Base-by-base conservation (phyloP, 2,888 invertebrate genomes). In the Agrilus cyanescens region DNA sequence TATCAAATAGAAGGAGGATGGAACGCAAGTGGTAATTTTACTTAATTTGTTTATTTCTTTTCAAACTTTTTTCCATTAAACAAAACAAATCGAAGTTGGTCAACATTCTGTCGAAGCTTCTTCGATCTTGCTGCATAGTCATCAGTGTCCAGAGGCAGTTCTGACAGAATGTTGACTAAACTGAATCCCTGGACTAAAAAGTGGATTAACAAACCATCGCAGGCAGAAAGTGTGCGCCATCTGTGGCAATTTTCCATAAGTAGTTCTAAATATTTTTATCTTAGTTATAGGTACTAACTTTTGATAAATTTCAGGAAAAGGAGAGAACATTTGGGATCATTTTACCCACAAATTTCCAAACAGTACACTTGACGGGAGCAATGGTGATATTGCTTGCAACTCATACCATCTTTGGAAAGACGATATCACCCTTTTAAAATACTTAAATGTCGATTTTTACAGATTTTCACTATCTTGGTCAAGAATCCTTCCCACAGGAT, bases 401-500 rank as follows among this genome's bases (percentile, higher is more conserved):
- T 58, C 61, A 2, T 60, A 58, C 46, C 45, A 59, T 43, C 48
- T 54, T 37, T 51, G 54, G 39, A 48, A 50, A 40, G 52, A 53
- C 39, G 60, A 60, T 41, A 40, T 60, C 3, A 39, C 42, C 18
- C 34, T 55, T 32, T 37, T 57, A 8, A 55, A 53, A 38, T 37
- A 53, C 14, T 40, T 60, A 10, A 53, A 55, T 14, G 59, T 58
- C 14, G 40, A 58, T 40, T 74, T 72, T 59, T 75, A 76, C 55
- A 63, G 65, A 14, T 71, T 76, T 53, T 75, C 75, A 0, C 57
- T 76, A 12, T 74, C 78, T 1, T 82, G 82, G 82, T 62, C 78
- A 1, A 67, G 82, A 32, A 66, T 82, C 33, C 59, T 81, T 44
- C 78, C 80, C 0, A 70, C 65, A 38, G 81, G 78, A 4, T 62